These are phyloP conservation scores for Branchinecta lynchi DNA, from an alignment of 1,140 invertebrate genomes.

Conservation along the genomic window DNA sequence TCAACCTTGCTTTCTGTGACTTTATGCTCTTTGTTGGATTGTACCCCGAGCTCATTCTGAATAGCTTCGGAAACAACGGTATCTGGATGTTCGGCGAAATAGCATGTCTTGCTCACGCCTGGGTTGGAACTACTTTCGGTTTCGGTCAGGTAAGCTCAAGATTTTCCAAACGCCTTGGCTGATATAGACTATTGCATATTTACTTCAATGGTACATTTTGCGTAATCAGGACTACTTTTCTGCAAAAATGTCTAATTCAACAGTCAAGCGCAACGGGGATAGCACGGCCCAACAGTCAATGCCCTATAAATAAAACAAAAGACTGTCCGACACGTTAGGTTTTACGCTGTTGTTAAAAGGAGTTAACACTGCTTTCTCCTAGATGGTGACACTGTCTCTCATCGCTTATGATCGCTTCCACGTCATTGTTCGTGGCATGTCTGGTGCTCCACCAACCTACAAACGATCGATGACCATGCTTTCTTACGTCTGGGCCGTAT, in stretches of 20 bases:
- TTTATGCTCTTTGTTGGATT: conserved; percentile 24
- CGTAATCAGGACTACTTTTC: too few species aligned
- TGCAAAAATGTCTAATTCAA: too few species aligned
- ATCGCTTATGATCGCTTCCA: conserved; percentile 42
- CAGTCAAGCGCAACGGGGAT: too few species aligned
- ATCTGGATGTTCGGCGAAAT: conserved; percentile 22
- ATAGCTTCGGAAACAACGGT: conserved; percentile 32
- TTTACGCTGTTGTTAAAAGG: too few species aligned
- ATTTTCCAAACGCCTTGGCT: too few species aligned
- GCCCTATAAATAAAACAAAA: too few species aligned
- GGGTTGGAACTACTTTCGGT: conserved; percentile 19
- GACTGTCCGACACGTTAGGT: too few species aligned
- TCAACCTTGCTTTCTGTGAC: conserved; percentile 33
- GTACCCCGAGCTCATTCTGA: conserved; percentile 25
- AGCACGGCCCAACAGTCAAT: too few species aligned
- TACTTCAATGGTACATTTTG: too few species aligned
- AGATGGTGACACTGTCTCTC: conserved; percentile 29
- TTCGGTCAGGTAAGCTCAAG: conserved; percentile 10
- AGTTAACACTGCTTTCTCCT: background rate
- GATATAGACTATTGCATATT: too few species aligned
- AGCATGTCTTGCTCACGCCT: conserved; percentile 21
- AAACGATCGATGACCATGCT: conserved; percentile 24
- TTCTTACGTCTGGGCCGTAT: conserved; percentile 25
- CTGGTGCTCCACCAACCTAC: conserved; percentile 25
- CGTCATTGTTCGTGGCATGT: conserved; percentile 28